Evolutionary conservation across 2,797 vertebrate species (phyloP), one percentile per base, ranked within the genome.

Genomic region (Macropodus opercularis): DNA sequence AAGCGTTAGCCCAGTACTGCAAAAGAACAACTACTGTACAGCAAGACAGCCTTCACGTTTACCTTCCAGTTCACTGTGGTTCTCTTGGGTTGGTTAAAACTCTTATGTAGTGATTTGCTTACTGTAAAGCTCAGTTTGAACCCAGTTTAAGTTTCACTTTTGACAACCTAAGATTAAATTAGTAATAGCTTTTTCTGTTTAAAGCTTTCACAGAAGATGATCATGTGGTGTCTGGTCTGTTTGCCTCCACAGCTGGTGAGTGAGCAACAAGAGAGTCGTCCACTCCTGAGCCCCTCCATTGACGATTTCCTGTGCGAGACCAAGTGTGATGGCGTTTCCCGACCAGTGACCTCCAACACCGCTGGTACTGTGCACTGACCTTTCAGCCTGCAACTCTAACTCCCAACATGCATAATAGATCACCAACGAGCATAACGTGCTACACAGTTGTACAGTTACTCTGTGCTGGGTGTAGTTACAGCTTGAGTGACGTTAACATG

Each of bases 281-380:
- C 98, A 39, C 96, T 99, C 70, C 92, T 99, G 77, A 99, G 98
- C 69, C 98, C 98, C 49, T 99, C 97, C 81, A 98, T 99, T 59
- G 98, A 98, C 32, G 97, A 99, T 92, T 99, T 99, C 90, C 95
- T 98, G 82, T 97, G 94, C 65, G 98, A 99, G 91, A 95, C 96
- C 77, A 98, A 98, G 91, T 94, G 96, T 54, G 95, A 98, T 91
- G 94, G 93, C 70, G 90, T 94, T 83, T 93, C 94, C 71, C 95
- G 95, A 69, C 95, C 96, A 39, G 94, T 98, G 86, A 99, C 95
- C 15, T 99, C 98, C 69, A 99, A 99, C 83, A 98, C 97, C 83
- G 96, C 98, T 80, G 85, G 80, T 86, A 76, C 29, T 49, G 69
- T 79, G 61, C 59, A 39, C 26, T 27, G 5, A 26, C 11, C 48